A percentile compares a stretch with the other conserved stretches of the same genome.
phyloP scores from a whole-genome alignment of 2,888 invertebrate genomes.

The Leucophenga maculata region DNA sequence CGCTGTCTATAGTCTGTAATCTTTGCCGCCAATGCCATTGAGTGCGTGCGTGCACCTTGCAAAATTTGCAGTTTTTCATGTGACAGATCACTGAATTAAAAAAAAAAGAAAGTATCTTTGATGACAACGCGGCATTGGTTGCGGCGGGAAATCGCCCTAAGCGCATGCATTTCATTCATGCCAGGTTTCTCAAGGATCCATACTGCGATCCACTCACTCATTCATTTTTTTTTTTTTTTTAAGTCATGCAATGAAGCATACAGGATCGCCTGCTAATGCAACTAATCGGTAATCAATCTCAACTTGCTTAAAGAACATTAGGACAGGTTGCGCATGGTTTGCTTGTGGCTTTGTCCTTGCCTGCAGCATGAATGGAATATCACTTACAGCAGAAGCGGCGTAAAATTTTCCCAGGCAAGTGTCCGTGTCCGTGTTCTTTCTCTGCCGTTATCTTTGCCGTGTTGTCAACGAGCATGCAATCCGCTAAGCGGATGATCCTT shows the following conservation, averaged over 20 bases:
- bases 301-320: slow-evolving; percentile 58
- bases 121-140: neutral
- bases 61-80: neutral
- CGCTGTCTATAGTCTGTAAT: slow-evolving; percentile 38
- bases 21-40: slow-evolving; percentile 41
- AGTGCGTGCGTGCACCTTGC: slow-evolving; percentile 26
- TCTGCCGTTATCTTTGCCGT: slow-evolving; percentile 58
- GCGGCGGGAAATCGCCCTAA: slow-evolving; percentile 12
- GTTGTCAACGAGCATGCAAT: neutral
- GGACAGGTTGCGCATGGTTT: slow-evolving; percentile 55
- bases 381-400: slow-evolving; percentile 5
- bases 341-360: slow-evolving; percentile 39
- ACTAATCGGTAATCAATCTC: slow-evolving; percentile 54
- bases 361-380: slow-evolving; percentile 37
- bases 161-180: slow-evolving; percentile 24
- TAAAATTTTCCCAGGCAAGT: slow-evolving; percentile 26
- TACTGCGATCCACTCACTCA: neutral
- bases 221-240: neutral
- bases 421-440: slow-evolving; percentile 57
- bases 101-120: no score
- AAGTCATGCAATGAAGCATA: neutral
- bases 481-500: slow-evolving; percentile 61
- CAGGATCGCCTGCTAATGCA: slow-evolving; percentile 17
- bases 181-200: no score
- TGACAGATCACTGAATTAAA: neutral